phyloP scores from a whole-genome alignment of 2,888 invertebrate species.

The Watsonalla cultraria region DNA sequence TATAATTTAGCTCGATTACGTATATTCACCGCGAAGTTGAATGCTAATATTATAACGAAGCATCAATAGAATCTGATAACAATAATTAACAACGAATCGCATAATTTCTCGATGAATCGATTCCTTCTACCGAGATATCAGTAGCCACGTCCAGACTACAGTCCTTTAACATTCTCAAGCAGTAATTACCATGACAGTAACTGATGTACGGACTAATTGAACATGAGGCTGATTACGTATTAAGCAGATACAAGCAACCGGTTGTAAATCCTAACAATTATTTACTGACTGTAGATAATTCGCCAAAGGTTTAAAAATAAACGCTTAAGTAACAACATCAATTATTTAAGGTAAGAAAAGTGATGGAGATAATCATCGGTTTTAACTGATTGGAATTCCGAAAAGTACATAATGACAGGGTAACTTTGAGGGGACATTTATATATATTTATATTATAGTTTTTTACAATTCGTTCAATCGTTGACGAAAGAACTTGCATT shows the following conservation, averaged over 20 bases:
- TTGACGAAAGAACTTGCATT: too few relatives aligned
- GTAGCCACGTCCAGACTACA: neutral
- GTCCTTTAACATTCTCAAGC: slow-evolving; percentile 8
- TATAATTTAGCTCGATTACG: neutral
- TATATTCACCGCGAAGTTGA: neutral
- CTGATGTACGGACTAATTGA: slow-evolving; percentile 32
- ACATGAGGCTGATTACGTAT: slow-evolving; percentile 7
- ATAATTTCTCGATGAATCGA: slow-evolving; percentile 16
- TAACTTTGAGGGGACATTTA: too few relatives aligned
- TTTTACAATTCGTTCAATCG: too few relatives aligned
- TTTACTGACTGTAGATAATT: neutral
- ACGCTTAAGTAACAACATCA: too few relatives aligned
- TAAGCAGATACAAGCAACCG: neutral
- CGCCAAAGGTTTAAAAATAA: too few relatives aligned
- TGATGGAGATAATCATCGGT: too few relatives aligned
- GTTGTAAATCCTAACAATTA: neutral
- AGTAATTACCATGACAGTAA: slow-evolving; percentile 28
- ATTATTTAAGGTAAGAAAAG: too few relatives aligned
- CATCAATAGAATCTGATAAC: slow-evolving; percentile 28
- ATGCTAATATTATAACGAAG: neutral
- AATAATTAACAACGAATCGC: slow-evolving; percentile 31
- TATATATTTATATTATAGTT: too few relatives aligned
- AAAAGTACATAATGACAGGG: too few relatives aligned
- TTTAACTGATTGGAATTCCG: too few relatives aligned
- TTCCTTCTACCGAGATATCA: slow-evolving; percentile 26